Base-by-base conservation (phyloP, 2,888 invertebrate species). In the Elmis aenea region DNA sequence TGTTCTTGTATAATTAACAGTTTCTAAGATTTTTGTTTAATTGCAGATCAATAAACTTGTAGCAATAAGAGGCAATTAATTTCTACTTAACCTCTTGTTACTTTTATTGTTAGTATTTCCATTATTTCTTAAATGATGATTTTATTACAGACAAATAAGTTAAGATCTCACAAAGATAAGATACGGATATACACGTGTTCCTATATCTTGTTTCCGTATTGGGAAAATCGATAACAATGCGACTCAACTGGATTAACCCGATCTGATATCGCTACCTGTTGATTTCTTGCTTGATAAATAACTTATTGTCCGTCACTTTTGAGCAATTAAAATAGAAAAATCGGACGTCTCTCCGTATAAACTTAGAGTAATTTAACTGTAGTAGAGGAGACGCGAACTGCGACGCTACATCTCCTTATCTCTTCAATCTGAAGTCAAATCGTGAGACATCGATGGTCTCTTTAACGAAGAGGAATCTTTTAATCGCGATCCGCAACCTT, bases 401-500 rank as follows among this genome's bases (percentile, higher is more conserved):
- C 57, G 53, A 57, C 58, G 58, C 59, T 54, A 49, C 50, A 51
- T 53, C 53, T 52, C 51, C 50, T 58, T 58, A 58, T 58, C 58
- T 48, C 38, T 46, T 54, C 54, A 51, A 60, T 59, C 58, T 56
- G 46, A 45, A 57, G 56, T 58, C 57, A 57, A 56, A 55, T 56
- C 57, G 58, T 59, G 57, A 58, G 57, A 58, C 55, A 56, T 57
- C 57, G 59, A 59, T 58, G 56, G 59, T 58, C 55, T 59, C 60
- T 60, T 59, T 61, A 61, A 61, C 61, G 58, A 59, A 61, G 58
- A 58, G 54, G 55, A 57, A 59, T 59, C 59, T 57, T 57, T 59
- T 57, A 58, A 58, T 58, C 56, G 53, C 50, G 53, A 54, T 55
- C 42, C 47, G 48, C 48, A 50, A 46, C 48, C 52, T 52, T 48